Conservation (phyloP, 2,888 invertebrate genomes). For the Folsomia candida region DNA sequence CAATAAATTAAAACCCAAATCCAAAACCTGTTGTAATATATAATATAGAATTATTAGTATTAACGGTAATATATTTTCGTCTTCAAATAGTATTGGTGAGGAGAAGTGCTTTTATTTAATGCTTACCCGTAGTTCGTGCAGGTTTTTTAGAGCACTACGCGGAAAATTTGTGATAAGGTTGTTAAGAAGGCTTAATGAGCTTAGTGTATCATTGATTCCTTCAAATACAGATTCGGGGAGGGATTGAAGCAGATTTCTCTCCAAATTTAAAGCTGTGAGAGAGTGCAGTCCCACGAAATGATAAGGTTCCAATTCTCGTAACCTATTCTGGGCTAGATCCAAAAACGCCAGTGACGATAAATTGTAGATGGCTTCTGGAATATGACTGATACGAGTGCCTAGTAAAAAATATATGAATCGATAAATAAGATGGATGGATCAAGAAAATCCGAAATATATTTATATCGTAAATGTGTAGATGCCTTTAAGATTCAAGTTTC, state of each 20-base stretch:
- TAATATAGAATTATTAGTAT: neutral
- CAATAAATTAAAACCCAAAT: slow-evolving; percentile 86
- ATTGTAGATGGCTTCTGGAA: slow-evolving; percentile 76
- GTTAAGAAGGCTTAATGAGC: slow-evolving; percentile 83
- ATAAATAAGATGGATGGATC: neutral
- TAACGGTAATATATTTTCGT: neutral
- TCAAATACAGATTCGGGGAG: slow-evolving; percentile 73
- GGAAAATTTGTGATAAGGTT: slow-evolving; percentile 86
- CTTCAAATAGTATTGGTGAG: neutral
- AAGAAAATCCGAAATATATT: neutral
- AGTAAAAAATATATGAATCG: slow-evolving; percentile 10
- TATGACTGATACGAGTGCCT: slow-evolving; percentile 68
- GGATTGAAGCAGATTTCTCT: slow-evolving; percentile 78
- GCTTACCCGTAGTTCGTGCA: slow-evolving; percentile 71
- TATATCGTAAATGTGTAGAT: neutral
- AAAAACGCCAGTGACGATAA: slow-evolving; percentile 78
- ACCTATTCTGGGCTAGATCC: slow-evolving; percentile 83
- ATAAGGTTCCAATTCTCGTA: slow-evolving; percentile 64
- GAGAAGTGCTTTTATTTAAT: neutral
- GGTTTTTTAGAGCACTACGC: slow-evolving; percentile 70
- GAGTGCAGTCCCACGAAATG: slow-evolving; percentile 65
- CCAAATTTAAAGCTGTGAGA: slow-evolving; percentile 80
- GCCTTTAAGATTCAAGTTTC: slow-evolving; percentile 86
- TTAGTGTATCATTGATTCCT: slow-evolving; percentile 76
- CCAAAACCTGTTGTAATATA: slow-evolving; percentile 67